phyloP scores from a whole-genome alignment of 2,888 invertebrate genomes.

The Syrista parreyssii region DNA sequence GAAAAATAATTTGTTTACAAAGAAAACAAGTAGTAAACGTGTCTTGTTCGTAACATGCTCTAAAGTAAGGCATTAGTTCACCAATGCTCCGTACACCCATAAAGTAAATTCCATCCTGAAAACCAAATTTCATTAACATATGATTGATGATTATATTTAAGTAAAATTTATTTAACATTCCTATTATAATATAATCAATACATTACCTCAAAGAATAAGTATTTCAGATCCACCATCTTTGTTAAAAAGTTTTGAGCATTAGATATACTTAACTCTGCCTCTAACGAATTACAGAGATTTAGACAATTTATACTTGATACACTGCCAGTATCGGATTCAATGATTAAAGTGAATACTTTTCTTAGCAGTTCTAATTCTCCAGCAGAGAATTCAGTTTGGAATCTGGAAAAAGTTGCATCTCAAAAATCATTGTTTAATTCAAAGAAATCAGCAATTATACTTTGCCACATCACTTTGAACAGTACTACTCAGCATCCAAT shows the following conservation, averaged over 20 bases:
- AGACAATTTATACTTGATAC: slow-evolving; percentile 47
- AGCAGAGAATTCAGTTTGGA: slow-evolving; percentile 43
- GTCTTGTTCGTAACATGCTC: slow-evolving; percentile 43
- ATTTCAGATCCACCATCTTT: slow-evolving; percentile 39
- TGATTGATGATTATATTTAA: not conserved
- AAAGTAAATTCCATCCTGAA: slow-evolving; percentile 52
- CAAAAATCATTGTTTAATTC: not conserved
- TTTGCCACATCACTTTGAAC: slow-evolving; percentile 37
- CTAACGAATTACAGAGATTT: slow-evolving; percentile 41
- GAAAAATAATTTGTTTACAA: slow-evolving; percentile 53
- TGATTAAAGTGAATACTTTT: slow-evolving; percentile 49
- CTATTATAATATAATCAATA: slow-evolving; percentile 2
- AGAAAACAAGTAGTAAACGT: slow-evolving; percentile 47
- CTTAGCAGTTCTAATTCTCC: slow-evolving; percentile 45
- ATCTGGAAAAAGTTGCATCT: slow-evolving; percentile 28
- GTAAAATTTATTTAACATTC: slow-evolving; percentile 2
- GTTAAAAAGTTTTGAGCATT: slow-evolving; percentile 48
- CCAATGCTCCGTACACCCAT: slow-evolving; percentile 58
- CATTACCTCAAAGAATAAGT: slow-evolving; percentile 47
- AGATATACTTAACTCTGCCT: slow-evolving; percentile 38
- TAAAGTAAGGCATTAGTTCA: slow-evolving; percentile 57
- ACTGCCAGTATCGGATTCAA: slow-evolving; percentile 37
- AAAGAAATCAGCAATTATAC: slow-evolving; percentile 28
- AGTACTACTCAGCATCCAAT: slow-evolving; percentile 50
- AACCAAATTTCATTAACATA: slow-evolving; percentile 7